These are phyloP conservation scores for Eristalis pertinax DNA, from an alignment of 2,888 invertebrate genomes.

Conservation along the genomic window DNA sequence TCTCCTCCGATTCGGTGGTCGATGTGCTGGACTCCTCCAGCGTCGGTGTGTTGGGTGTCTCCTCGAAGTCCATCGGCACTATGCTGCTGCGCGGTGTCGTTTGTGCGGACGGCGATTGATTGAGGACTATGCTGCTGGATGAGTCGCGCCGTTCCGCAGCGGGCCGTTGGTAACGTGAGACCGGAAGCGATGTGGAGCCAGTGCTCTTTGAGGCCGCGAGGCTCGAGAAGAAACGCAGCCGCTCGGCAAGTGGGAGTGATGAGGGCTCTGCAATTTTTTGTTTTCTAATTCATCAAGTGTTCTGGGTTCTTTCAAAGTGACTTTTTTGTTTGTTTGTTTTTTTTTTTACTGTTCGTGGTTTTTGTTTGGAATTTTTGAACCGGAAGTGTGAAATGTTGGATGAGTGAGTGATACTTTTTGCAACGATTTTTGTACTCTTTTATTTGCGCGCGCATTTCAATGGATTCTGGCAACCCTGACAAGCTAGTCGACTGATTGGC, in stretches of 20 bases:
- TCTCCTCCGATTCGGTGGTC: constrained; percentile 2
- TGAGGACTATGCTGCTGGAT: constrained; percentile 57
- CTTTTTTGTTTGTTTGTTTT: constrained; percentile 55
- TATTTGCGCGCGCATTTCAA: constrained; percentile 59
- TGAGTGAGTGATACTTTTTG: constrained; percentile 11
- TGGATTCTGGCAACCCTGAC: constrained; percentile 44
- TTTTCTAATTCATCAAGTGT: constrained; percentile 21
- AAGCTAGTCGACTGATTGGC: neutral
- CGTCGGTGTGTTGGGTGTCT: constrained; percentile 38
- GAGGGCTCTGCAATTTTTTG: constrained; percentile 77
- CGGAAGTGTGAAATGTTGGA: neutral
- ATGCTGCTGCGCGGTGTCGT: constrained; percentile 75
- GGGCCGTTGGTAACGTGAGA: constrained; percentile 34
- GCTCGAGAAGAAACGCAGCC: constrained; percentile 79
- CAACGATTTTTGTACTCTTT: constrained; percentile 4
- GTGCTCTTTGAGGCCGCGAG: constrained; percentile 64
- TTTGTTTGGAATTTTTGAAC: neutral
- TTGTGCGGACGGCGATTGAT: constrained; percentile 26
- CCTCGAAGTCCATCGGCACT: constrained; percentile 60
- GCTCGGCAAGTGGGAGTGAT: constrained; percentile 79
- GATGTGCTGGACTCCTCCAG: constrained; percentile 10
- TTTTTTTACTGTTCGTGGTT: constrained; percentile 24
- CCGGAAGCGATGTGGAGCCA: constrained; percentile 34
- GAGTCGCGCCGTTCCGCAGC: constrained; percentile 74
- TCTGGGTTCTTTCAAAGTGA: constrained; percentile 1